These are phyloP conservation scores for Medauroidea extradentata DNA, from an alignment of 1,140 invertebrate species.

Conservation along the genomic window DNA sequence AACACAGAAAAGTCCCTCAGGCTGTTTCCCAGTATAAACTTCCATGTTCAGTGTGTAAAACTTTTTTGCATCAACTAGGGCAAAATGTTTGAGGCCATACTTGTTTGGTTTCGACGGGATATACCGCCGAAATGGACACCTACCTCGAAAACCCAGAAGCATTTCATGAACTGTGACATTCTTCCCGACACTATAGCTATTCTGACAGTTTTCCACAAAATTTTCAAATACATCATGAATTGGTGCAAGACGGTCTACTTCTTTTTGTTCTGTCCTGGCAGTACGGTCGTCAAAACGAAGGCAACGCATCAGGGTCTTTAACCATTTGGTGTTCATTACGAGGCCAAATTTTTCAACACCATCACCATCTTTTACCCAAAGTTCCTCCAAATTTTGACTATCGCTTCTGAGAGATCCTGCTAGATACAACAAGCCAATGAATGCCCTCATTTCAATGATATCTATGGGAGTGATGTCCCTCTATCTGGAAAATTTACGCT, in stretches of 20 bases:
- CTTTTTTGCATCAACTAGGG: too few species aligned
- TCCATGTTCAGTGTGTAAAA: too few species aligned
- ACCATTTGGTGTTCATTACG: slow-evolving; percentile 33
- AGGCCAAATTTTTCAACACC: slow-evolving; percentile 12
- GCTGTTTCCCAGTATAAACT: too few species aligned
- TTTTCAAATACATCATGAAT: slow-evolving; percentile 38
- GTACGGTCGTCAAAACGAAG: slow-evolving; percentile 36
- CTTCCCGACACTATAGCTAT: slow-evolving; percentile 33
- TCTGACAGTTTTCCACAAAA: slow-evolving; percentile 35
- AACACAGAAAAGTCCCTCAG: too few species aligned
- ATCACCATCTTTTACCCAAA: slow-evolving; percentile 8
- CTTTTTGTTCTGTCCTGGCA: slow-evolving; percentile 23
- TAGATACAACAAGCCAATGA: slow-evolving; percentile 20
- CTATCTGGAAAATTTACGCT: slow-evolving; percentile 1
- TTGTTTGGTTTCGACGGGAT: too few species aligned
- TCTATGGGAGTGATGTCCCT: slow-evolving; percentile 16
- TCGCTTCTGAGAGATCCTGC: slow-evolving; percentile 7
- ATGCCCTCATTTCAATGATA: slow-evolving; percentile 17
- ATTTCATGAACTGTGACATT: slow-evolving; percentile 43
- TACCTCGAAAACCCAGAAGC: too few species aligned
- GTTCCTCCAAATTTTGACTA: not conserved
- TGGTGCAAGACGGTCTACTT: slow-evolving; percentile 34
- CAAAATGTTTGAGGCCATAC: too few species aligned
- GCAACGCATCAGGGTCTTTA: slow-evolving; percentile 36
- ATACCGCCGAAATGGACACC: too few species aligned